Base-by-base conservation (phyloP, 2,888 invertebrate genomes). In the Eurytoma californica region DNA sequence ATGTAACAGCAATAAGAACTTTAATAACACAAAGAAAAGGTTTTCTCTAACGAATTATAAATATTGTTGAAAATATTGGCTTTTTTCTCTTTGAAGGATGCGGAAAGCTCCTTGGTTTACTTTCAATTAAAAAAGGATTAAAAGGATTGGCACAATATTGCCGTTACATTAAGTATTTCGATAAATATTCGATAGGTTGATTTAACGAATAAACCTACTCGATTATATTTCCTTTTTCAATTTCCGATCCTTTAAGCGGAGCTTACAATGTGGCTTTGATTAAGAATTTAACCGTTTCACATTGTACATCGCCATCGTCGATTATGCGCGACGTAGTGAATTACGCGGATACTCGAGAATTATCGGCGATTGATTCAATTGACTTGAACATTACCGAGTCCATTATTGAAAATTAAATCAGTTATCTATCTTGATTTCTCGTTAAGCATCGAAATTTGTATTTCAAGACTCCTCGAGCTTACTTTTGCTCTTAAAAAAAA, bases 331-430 rank as follows among this genome's bases (percentile, higher is more conserved):
- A 60, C 14, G 24, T 60, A 60, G 28, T 24, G 60, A 60, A 24
- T 20, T 24, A 60, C 24, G 60, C 24, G 28, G 39, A 13, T 60
- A 13, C 24, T 60, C 28, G 20, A 60, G 20, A 24, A 24, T 60
- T 24, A 13, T 14, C 28, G 20, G 7, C 24, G 9, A 13, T 60
- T 60, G 20, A 12, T 57, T 57, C 20, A 20, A 47, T 65, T 9
- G 39, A 39, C 16, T 39, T 1, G 39, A 18, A 24, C 47, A 72
- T 63, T 61, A 53, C n/a, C 51, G 51, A 61, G 61, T 63, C 72
- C 53, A 63, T 60, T 58, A 70, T 49, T 70, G 16, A 58, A 70
- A 58, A 69, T 70, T 70, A 24, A 58, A 39, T 16, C 16, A n/a
- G 68, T 53, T 14, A n/a, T n/a, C 53, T 53, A n/a, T n/a, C 14